Evolutionary conservation across 53 echinoderm and acorn worm genomes (phyloP).

Genomic region (Luidia sarsii): DNA sequence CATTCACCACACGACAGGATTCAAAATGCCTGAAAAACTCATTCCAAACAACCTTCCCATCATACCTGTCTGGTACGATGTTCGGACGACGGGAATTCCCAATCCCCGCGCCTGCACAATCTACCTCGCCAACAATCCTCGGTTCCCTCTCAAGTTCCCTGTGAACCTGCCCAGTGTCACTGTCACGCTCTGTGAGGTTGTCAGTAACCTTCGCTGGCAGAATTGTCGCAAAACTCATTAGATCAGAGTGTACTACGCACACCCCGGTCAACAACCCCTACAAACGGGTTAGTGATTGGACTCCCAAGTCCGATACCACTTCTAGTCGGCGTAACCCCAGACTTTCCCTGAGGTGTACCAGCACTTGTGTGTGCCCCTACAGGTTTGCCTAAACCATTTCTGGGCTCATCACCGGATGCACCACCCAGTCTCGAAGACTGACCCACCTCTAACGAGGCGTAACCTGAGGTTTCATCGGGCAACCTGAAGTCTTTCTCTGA

Average conservation of each 20-base stretch:
- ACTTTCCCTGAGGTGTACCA: background rate
- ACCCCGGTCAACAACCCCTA: background rate
- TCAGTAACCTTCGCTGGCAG: slow-evolving; percentile 1
- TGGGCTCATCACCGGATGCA: background rate
- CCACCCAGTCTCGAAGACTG: no score
- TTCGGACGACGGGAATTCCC: slow-evolving; percentile 17
- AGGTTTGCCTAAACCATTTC: background rate
- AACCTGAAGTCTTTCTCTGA: slow-evolving; percentile 2
- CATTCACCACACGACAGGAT: slow-evolving; percentile 17
- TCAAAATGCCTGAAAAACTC: slow-evolving; percentile 39
- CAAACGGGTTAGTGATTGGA: background rate
- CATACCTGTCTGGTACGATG: slow-evolving; percentile 40
- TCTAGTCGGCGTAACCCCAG: slow-evolving; percentile 1
- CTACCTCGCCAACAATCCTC: background rate
- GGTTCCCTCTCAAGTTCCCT: background rate
- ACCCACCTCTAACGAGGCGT: background rate
- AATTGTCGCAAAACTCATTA: slow-evolving; percentile 2
- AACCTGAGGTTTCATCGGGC: slow-evolving; percentile 1
- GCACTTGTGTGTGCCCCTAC: background rate
- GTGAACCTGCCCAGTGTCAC: background rate
- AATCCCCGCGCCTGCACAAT: background rate
- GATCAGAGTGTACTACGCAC: background rate
- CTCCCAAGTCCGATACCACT: background rate
- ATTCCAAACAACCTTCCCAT: slow-evolving; percentile 36
- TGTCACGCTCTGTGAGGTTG: slow-evolving; percentile 4